Base-by-base conservation (phyloP, 2,888 invertebrate genomes). In the Fragum fragum region DNA sequence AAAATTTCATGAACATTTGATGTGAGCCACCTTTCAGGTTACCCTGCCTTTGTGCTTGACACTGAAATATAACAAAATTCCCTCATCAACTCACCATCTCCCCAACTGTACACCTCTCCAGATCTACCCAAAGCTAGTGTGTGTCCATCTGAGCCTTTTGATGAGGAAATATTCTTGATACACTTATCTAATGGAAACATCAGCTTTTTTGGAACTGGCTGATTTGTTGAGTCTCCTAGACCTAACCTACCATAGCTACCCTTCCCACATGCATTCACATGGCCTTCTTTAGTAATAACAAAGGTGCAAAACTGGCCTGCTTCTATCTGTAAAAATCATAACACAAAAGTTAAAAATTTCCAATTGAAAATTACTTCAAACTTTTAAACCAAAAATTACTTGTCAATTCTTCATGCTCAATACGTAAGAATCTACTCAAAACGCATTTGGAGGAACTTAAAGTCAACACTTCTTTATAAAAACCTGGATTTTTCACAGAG, bases 101-200 rank as follows among this genome's bases (percentile, higher is more conserved):
- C 96, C 96, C 96, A 96, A 11, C 96, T 96, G 92, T 96, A 96
- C n/a, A 96, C 96, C 90, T 96, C 96, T 0, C 96, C 96, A 87
- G 96, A 96, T 89, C 96, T 95, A 0, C 96, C 96, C 76, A 96
- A 89, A 0, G 96, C 96, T 75, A 96, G 93, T 82, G 96, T 96
- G 90, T 96, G 96, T 0, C 96, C 96, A 92, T 96, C 96, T 0
- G 96, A 96, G 3, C 96, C 96, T 87, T 96, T 96, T 0, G 96
- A 96, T 0, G 96, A 96, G 1, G 96, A 96, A 68, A 96, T 92
- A 87, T 96, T 92, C 84, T 92, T 93, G 39, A 94, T 89, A 36
- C 82, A 82, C 29, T 88, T 79, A 42, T 94, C 94, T 26, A 95
- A 95, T 57, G 96, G 95, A 79, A 96, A 94, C 53, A 95, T 93